phyloP scores from a whole-genome alignment of 1,140 invertebrate species.

The Zaprionus camerounensis region DNA sequence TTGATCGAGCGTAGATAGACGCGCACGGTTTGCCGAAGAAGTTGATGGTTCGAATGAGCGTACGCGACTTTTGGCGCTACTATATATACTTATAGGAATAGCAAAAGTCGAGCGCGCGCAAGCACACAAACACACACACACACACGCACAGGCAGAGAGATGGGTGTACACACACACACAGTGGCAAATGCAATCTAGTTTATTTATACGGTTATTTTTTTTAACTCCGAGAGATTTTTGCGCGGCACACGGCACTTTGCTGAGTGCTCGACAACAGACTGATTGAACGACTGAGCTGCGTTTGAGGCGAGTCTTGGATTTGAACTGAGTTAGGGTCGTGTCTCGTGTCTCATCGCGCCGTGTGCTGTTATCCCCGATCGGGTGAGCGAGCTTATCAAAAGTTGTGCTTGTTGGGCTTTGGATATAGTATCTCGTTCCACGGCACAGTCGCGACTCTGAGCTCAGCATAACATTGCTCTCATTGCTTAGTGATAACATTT shows the following conservation, averaged over 20 bases:
- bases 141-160: conserved; percentile 2
- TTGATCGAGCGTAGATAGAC: conserved; percentile 39
- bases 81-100: conserved; percentile 76
- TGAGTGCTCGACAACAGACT: conserved; percentile 46
- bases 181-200: conserved; percentile 72
- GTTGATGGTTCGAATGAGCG: conserved; percentile 69
- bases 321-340: conserved; percentile 55
- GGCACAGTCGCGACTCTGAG: not conserved
- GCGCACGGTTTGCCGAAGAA: conserved; percentile 45
- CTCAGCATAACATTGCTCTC: not conserved
- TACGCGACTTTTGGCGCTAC: conserved; percentile 68
- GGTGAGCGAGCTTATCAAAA: conserved; percentile 1
- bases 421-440: not conserved
- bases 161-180: conserved; percentile 7
- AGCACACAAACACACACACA: conserved; percentile 20
- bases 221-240: conserved; percentile 69
- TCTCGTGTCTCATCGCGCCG: not conserved
- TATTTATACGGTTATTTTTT: conserved; percentile 66
- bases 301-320: conserved; percentile 59
- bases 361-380: conserved; percentile 30
- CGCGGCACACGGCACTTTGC: conserved; percentile 15
- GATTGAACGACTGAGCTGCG: conserved; percentile 64
- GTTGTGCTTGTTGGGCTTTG: not conserved
- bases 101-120: conserved; percentile 27
- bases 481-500: not conserved